phyloP scores from a whole-genome alignment of 2,888 invertebrate genomes.

The Tortricodes alternella region DNA sequence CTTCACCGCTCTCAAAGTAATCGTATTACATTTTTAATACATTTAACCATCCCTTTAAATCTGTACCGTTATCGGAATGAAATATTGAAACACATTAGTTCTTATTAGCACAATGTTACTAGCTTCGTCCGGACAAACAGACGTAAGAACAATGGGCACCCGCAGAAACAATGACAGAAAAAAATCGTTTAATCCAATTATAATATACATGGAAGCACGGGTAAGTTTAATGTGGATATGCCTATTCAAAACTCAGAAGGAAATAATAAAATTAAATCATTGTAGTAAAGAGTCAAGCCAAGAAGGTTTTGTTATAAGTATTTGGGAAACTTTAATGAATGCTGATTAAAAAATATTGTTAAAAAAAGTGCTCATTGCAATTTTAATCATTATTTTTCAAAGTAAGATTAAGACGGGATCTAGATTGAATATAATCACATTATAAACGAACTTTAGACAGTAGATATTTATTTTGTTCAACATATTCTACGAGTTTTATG shows the following conservation, averaged over 20 bases:
- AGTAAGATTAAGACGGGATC: too few species aligned
- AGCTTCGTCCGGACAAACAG: slow-evolving; percentile 40
- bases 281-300: too few species aligned
- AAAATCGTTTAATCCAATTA: slow-evolving; percentile 80
- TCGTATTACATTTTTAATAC: slow-evolving; percentile 13
- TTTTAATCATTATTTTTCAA: too few species aligned
- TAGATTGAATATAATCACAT: too few species aligned
- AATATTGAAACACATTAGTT: slow-evolving; percentile 72
- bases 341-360: too few species aligned
- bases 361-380: too few species aligned
- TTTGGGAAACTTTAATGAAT: too few species aligned
- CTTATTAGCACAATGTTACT: slow-evolving; percentile 69
- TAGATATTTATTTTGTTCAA: too few species aligned
- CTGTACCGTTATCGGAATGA: slow-evolving; percentile 61
- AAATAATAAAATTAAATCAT: too few species aligned
- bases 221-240: slow-evolving; percentile 50
- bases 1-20: slow-evolving; percentile 10
- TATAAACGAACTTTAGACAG: too few species aligned
- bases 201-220: slow-evolving; percentile 56
- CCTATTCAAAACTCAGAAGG: background rate
- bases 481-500: too few species aligned
- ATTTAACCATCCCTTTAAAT: slow-evolving; percentile 36
- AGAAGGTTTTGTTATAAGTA: too few species aligned
- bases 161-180: slow-evolving; percentile 73
- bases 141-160: slow-evolving; percentile 71